Conservation (phyloP, 2,888 invertebrate species). For the Ceratothoa steindachneri region DNA sequence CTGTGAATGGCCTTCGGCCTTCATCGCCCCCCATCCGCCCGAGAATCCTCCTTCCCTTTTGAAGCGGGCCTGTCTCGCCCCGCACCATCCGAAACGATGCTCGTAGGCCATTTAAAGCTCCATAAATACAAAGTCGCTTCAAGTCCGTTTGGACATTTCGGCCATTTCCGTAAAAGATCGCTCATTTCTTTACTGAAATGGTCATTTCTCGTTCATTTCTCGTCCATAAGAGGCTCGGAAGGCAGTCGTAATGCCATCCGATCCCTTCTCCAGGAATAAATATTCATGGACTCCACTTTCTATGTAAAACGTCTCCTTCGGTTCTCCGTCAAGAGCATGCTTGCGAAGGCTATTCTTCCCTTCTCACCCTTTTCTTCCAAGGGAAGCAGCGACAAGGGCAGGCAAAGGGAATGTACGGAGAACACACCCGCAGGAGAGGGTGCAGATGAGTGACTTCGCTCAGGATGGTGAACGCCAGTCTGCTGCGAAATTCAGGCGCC, state of each 20-base stretch:
- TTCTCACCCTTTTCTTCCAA: not conserved
- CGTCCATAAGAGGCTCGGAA: conserved; percentile 1
- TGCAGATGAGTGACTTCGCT: no score
- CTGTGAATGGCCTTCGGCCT: no score
- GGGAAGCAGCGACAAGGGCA: not conserved
- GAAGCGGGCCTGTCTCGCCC: no score
- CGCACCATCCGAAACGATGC: not conserved
- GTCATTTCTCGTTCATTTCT: conserved; percentile 9
- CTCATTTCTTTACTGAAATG: conserved; percentile 9
- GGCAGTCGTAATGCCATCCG: not conserved
- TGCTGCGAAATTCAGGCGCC: no score
- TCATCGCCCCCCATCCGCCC: no score
- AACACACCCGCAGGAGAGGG: no score
- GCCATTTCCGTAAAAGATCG: conserved; percentile 10
- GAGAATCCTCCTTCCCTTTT: not conserved
- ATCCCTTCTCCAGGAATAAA: conserved; percentile 1
- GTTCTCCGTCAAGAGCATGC: not conserved
- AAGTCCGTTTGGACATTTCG: not conserved
- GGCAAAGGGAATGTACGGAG: not conserved
- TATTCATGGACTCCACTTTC: conserved; percentile 13
- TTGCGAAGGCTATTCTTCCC: not conserved
- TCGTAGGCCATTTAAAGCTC: conserved; percentile 10
- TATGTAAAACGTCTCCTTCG: conserved; percentile 1
- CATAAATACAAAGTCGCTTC: conserved; percentile 9
- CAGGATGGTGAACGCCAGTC: no score